Evolutionary conservation across 1,140 invertebrate genomes (phyloP), one percentile per base, ranked within the genome.

Genomic region (Atta texana): DNA sequence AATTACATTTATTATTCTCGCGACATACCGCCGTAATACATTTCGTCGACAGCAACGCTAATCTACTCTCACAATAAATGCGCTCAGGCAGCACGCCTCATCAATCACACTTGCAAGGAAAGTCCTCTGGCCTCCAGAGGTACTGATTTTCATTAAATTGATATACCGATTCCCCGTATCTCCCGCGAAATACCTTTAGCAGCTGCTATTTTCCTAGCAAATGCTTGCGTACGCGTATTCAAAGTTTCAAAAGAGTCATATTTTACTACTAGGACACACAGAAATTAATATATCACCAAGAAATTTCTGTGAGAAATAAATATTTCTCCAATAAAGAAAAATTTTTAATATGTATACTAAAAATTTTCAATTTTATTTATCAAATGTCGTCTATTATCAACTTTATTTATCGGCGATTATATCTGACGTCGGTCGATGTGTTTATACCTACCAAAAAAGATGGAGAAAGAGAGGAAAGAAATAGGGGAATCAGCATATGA

Each of bases 91-190:
- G 64, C 64, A 34, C 64, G 66, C 66, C 49, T 81, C 77, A 81
- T 81, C 77, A 81, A 81, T 81, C 64, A 81, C 63, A 53, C 63
- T 68, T 31, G 77, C 63, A 49, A 81, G 77, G 64, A 81, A 81
- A 81, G 77, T 81, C 49, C 64, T 53, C 31, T 28, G 44, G 18
- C n/a, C 72, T 18, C 61, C 34, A 49, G 64, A 34, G 31, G 31
- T 55, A 55, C 77, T 81, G 77, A 81, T 81, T 81, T 81, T 81
- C 77, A 81, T 81, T 81, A 81, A 81, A 81, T 69, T 69, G 49
- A 81, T 81, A 69, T 81, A 81, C 64, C 64, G 77, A 81, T 57
- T 81, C 77, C n/a, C 63, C 61, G 31, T 80, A 69, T 80, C 77
- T 78, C 28, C 3, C 44, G 28, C 63, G 39, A 80, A 34, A 34